These are phyloP conservation scores for Suillia variegata DNA, from an alignment of 2,888 invertebrate species.

Conservation along the genomic window DNA sequence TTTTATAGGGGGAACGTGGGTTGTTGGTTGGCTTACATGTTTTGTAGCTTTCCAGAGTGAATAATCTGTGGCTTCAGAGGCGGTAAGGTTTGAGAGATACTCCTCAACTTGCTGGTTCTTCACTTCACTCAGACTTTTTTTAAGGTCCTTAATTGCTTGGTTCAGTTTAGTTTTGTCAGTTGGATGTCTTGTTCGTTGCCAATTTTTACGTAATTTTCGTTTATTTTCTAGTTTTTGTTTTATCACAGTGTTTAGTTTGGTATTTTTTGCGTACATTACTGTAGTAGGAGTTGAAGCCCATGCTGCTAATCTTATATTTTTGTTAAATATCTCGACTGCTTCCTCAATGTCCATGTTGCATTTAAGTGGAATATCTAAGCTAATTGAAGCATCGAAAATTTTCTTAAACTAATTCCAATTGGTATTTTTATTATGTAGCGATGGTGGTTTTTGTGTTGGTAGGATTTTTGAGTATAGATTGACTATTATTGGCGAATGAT, in stretches of 20 bases:
- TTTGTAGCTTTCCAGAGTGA: neutral
- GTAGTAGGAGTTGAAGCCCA: neutral
- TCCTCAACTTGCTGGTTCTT: neutral
- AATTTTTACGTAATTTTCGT: conserved; percentile 8
- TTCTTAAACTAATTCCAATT: neutral
- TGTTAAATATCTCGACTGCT: neutral
- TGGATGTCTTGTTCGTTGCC: neutral
- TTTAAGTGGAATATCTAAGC: neutral
- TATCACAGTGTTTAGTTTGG: neutral
- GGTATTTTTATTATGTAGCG: neutral
- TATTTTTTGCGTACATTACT: no score
- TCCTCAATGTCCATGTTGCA: neutral
- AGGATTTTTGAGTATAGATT: neutral
- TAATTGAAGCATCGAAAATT: neutral
- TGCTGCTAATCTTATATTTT: neutral
- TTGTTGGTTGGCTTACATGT: neutral
- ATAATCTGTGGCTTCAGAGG: no score
- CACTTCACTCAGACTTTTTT: no score
- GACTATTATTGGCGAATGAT: conserved; percentile 9
- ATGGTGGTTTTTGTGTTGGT: neutral
- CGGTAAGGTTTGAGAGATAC: no score
- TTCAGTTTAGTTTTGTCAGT: neutral
- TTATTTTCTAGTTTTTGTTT: neutral
- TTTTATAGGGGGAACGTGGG: neutral
- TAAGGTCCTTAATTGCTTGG: neutral